These are phyloP conservation scores for Caenorhabditis latens DNA, from an alignment of 1,140 invertebrate species.

Conservation along the genomic window DNA sequence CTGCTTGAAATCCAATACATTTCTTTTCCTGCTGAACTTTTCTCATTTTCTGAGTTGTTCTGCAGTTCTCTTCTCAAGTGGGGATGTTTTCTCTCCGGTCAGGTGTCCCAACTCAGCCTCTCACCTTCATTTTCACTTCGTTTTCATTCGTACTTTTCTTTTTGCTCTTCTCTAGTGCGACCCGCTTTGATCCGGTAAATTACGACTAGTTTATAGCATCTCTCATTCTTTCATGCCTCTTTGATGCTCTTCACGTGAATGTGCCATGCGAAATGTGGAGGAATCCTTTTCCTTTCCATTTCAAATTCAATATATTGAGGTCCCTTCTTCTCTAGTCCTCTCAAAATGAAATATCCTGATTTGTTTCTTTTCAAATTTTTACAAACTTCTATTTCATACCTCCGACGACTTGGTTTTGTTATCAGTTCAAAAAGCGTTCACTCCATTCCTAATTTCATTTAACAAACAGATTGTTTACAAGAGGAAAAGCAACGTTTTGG, in stretches of 20 bases:
- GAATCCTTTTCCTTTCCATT: neutral
- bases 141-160: neutral
- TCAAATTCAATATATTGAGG: neutral
- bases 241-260: conserved; percentile 26
- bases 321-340: neutral
- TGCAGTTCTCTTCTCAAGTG: neutral
- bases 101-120: conserved; percentile 6
- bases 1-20: neutral
- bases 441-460: too few species aligned
- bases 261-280: neutral
- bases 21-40: neutral
- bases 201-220: neutral
- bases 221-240: neutral
- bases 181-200: neutral
- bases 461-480: neutral
- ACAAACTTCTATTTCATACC: too few species aligned
- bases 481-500: conserved; percentile 14
- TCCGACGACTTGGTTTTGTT: too few species aligned
- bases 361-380: too few species aligned
- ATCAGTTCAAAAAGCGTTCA: too few species aligned
- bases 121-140: conserved; percentile 16
- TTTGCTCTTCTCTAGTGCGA: neutral
- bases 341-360: too few species aligned
- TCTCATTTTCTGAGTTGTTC: neutral
- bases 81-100: neutral